Evolutionary conservation across 2,888 invertebrate species (phyloP).

Genomic region (Tromatobia lineatoria): DNA sequence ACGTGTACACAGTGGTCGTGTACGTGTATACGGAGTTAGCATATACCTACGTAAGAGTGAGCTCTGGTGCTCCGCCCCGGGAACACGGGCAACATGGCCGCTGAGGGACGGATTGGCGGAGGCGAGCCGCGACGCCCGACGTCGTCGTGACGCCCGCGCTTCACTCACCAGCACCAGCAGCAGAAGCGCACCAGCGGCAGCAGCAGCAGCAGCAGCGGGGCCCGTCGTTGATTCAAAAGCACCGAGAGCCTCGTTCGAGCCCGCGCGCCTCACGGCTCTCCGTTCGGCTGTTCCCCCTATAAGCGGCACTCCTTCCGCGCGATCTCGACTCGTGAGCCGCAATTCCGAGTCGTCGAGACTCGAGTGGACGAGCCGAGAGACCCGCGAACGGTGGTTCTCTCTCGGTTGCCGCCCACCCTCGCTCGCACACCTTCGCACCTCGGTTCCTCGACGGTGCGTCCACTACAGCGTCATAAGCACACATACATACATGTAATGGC

Average conservation of each 20-base stretch:
- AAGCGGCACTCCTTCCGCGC: conserved; percentile 43
- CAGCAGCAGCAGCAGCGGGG: conserved; percentile 38
- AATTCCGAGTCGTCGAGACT: conserved; percentile 60
- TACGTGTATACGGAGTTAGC: conserved; percentile 23
- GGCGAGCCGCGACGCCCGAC: conserved; percentile 85
- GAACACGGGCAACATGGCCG: conserved; percentile 88
- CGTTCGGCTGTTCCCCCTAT: conserved; percentile 8
- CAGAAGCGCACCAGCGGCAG: conserved; percentile 28
- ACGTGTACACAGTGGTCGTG: conserved; percentile 18
- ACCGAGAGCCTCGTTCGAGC: conserved; percentile 24
- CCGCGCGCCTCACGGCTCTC: conserved; percentile 5
- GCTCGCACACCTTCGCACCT: conserved; percentile 64
- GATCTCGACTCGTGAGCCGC: conserved; percentile 55
- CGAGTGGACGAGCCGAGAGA: conserved; percentile 60
- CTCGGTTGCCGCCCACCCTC: conserved; percentile 81
- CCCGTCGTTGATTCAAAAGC: conserved; percentile 57
- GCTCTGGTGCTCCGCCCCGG: conserved; percentile 87
- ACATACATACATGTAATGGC: not conserved
- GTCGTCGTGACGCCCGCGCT: conserved; percentile 84
- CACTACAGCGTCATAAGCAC: not conserved
- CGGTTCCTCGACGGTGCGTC: conserved; percentile 28
- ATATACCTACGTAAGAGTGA: conserved; percentile 74
- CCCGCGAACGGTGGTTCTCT: conserved; percentile 63
- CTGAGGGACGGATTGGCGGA: conserved; percentile 89
- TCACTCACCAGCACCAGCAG: conserved; percentile 78